Evolutionary conservation across 2,888 invertebrate species (phyloP), one percentile per base, ranked within the genome.

Genomic region (Caenorhabditis sp.): DNA sequence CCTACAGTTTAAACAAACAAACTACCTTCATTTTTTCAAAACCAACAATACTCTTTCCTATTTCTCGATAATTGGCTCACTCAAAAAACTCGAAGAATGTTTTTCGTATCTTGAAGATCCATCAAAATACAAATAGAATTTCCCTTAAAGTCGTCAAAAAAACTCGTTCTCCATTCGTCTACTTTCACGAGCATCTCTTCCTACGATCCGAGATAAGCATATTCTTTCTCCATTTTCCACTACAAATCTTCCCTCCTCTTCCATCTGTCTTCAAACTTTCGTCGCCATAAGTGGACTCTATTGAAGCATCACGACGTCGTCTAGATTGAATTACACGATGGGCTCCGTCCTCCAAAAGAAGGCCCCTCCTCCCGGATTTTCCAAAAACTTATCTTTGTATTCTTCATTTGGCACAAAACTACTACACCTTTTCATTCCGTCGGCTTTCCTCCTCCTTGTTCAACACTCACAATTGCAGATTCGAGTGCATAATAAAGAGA

Each of bases 311-410:
- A 72, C 70, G 79, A 70, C 79, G 79, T 70, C 79, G 79, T 79
- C 79, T 64, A 79, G 79, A 79, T 79, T 79, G 79, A 79, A 79
- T 79, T 79, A 79, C 79, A 79, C 79, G 79, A 79, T 79, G 79
- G 70, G 79, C 41, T 47, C 47, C 79, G 41, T 79, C 70, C 72
- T 76, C 76, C 76, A 68, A 61, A 12, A 38, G 54, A 75, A 49
- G 61, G 61, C 19, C 64, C 74, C 56, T 66, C 76, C 54, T 26
- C 58, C 68, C 16, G 12, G 12, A 26, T 54, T 54, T 49, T 31
- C 24, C 28, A 54, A 68, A 70, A 79, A 72, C 70, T 79, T 79
- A 41, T 70, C 59, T 54, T 79, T 70, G 51, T 79, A 47, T 64
- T 22, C 70, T 54, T 58, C 58, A 19, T 41, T 59, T 22, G 24